phyloP scores from a whole-genome alignment of 2,113 vertebrate species.

The Neopipo cinnamomea region DNA sequence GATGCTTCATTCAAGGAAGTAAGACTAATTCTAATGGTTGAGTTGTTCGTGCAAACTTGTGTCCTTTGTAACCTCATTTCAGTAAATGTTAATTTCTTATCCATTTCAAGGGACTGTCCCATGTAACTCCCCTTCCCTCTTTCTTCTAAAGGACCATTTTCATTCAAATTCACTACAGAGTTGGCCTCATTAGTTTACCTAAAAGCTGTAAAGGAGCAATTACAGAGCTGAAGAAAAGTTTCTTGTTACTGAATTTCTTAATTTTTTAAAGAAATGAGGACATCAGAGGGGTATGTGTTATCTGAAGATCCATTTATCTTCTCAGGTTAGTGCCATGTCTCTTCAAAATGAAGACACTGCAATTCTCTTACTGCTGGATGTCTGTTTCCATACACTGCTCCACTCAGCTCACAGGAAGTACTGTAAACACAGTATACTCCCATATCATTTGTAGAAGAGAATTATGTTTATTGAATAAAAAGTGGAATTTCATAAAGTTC shows the following conservation, averaged over 20 bases:
- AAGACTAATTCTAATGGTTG: background rate
- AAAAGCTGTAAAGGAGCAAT: background rate
- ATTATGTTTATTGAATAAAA: background rate
- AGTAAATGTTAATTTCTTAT: background rate
- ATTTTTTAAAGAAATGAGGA: background rate
- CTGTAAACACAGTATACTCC: background rate
- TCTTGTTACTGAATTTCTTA: background rate
- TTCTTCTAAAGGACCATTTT: background rate
- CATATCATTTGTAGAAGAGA: background rate
- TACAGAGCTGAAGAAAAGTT: background rate
- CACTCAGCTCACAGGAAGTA: background rate
- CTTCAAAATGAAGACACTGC: background rate
- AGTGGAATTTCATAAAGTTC: background rate
- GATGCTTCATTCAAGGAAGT: background rate
- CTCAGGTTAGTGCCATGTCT: background rate
- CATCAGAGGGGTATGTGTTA: background rate
- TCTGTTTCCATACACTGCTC: background rate
- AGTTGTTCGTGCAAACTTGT: background rate
- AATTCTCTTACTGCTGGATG: background rate
- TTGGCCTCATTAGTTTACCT: background rate
- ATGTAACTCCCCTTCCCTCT: background rate
- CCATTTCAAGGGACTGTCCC: background rate
- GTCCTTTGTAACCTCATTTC: background rate
- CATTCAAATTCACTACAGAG: background rate
- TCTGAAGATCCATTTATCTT: background rate